Evolutionary conservation across 2,113 vertebrate genomes (phyloP), one percentile per base, ranked within the genome.

Genomic region (Hystrix cristata): DNA sequence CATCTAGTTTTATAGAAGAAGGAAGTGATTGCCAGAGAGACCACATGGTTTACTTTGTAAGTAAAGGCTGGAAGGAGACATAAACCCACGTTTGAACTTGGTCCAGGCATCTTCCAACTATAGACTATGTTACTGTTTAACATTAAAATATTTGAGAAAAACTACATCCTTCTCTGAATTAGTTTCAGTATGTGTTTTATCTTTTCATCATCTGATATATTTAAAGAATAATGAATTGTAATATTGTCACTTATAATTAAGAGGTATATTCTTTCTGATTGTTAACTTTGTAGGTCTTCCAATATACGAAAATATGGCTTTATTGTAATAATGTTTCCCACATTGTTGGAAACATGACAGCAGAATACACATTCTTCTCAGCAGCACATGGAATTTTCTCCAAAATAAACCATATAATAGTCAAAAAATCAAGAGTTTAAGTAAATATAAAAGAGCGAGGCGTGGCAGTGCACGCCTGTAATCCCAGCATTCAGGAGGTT

Each of bases 221-320:
- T 91, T 94, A 87, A 94, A 27, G 6, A 82, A 81, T 81, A 91
- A 64, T 85, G 9, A 80, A 57, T 64, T 69, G 5, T 2, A 43
- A 67, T 46, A 64, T 92, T 78, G 91, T 71, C 1, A 71, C 12
- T 82, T 95, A 86, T 82, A 89, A 71, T 13, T 67, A 23, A 82
- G 43, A 92, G 43, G 8, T n/a, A 62, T 74, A 83, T 94, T 64
- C 5, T 96, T 78, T 83, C 14, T 69, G 74, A 48, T 59, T 79
- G 51, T 9, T 91, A 14, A 60, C 48, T 83, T 71, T 92, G 72
- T 4, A 87, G 59, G 25, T 93, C 34, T 95, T 95, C 21, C 19
- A 83, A 74, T 57, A 84, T 67, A 72, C 7, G 84, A 95, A 97
- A 62, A 46, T 85, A 5, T 67, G 7, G 60, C 71, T 91, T 93